A percentile compares a stretch with the other conserved stretches of the same genome.
phyloP scores from a whole-genome alignment of 2,888 invertebrate species.

The Euzetes globulus region DNA sequence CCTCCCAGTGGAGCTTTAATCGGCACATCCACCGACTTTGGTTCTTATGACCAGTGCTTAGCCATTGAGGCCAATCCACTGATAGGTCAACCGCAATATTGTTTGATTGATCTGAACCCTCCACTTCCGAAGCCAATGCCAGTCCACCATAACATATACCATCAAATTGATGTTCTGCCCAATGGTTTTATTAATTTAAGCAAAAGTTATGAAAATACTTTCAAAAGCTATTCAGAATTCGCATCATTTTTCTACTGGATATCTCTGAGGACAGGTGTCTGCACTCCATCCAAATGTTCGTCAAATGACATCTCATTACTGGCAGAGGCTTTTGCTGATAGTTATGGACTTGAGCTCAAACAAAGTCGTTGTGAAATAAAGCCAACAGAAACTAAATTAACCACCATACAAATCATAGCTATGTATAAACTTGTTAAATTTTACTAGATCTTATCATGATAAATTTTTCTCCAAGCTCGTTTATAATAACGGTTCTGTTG shows the following conservation, averaged over 20 bases:
- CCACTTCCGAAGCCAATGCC: constrained; percentile 31
- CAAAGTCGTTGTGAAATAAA: background rate
- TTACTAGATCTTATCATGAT: too few species aligned
- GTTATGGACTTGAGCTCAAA: background rate
- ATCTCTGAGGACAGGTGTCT: constrained; percentile 32
- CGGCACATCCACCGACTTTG: constrained; percentile 19
- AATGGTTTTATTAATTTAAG: background rate
- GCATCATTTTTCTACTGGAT: constrained; percentile 34
- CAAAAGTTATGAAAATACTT: background rate
- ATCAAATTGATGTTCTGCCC: constrained; percentile 19
- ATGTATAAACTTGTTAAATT: too few species aligned
- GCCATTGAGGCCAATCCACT: background rate
- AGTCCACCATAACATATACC: constrained; percentile 6
- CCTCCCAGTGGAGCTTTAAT: constrained; percentile 23
- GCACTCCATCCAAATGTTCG: constrained; percentile 35
- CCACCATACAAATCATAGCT: too few species aligned
- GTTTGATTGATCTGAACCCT: constrained; percentile 21
- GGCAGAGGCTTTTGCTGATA: background rate
- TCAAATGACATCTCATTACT: constrained; percentile 30
- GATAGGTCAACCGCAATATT: constrained; percentile 8
- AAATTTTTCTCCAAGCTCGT: too few species aligned
- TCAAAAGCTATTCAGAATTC: background rate
- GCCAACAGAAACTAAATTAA: background rate
- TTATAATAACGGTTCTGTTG: too few species aligned
- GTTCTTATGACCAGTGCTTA: constrained; percentile 32